Conservation (phyloP, 35 echinoderm and acorn worm genomes). For the Nesometra sesokonis region DNA sequence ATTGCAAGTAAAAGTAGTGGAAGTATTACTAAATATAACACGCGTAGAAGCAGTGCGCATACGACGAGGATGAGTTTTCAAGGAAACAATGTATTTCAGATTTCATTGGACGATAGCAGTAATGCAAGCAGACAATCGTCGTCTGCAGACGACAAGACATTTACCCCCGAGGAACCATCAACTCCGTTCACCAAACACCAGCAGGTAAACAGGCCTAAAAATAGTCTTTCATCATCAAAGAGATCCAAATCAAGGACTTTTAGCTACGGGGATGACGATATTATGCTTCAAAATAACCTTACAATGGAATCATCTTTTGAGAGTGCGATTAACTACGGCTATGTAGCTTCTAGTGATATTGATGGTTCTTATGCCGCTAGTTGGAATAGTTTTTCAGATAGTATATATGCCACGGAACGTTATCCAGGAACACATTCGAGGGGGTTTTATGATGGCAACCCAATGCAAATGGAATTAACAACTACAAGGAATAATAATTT, state of each 20-base stretch:
- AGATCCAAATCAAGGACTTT: not conserved
- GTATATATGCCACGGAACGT: not conserved
- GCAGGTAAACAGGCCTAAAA: not conserved
- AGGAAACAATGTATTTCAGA: not conserved
- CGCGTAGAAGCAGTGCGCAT: constrained; percentile 9
- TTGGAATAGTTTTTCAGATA: not conserved
- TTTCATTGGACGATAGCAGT: not conserved
- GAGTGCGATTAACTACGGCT: not conserved
- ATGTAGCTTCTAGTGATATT: not conserved
- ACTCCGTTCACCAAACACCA: not conserved
- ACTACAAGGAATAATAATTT: not conserved
- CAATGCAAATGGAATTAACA: not conserved
- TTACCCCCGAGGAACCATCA: not conserved
- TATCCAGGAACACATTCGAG: not conserved
- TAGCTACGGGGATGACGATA: not conserved
- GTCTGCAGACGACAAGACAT: not conserved
- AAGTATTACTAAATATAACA: constrained; percentile 81
- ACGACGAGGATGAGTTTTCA: not conserved
- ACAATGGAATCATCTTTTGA: not conserved
- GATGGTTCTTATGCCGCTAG: not conserved
- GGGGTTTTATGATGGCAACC: not conserved
- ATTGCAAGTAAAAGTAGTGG: constrained; percentile 60
- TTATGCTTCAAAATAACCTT: not conserved
- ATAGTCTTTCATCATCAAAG: not conserved
- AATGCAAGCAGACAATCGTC: not conserved